Evolutionary conservation across 2,113 vertebrate genomes (phyloP), one percentile per base, ranked within the genome.

Genomic region (Balaeniceps rex): DNA sequence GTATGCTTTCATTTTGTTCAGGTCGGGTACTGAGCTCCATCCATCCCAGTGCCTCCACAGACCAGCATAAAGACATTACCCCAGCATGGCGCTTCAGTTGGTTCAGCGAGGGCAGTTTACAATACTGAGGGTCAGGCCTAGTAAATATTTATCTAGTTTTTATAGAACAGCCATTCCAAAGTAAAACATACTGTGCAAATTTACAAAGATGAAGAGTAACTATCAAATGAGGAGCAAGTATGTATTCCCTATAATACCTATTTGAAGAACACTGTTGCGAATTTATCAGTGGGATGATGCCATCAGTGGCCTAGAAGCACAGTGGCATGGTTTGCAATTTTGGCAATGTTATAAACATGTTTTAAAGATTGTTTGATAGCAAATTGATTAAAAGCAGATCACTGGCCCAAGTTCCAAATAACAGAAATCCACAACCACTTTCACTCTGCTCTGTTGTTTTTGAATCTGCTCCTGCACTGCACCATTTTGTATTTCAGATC

Each of bases 61-160:
- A 60, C 4, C 1, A 0, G 26, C 19, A 26, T 12, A 24, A 36
- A 21, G 49, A 38, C 24, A 23, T 21, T 14, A 38, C 31, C 12
- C 54, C 26, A 79, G 54, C 34, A 69, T 0, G 0, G 13, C 1
- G 3, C 49, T 54, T 65, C 0, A 1, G 14, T 4, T 64, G 74
- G 34, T 36, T 88, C 49, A 26, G 14, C 8, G n/a, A 31, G 25
- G 63, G 36, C 25, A 66, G 22, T 33, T 75, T 36, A 52, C 61
- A 71, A n/a, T 11, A 80, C 22, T 24, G 36, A 70, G 22, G 63
- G 24, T 61, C 40, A 38, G 49, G 46, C 4, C 49, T 54, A 19
- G 11, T 51, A 55, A 84, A 51, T 51, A 71, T 61, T 84, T 65
- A 76, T 40, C n/a, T 40, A 34, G 16, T 46, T 88, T 61, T 77